Evolutionary conservation across 2,888 invertebrate genomes (phyloP).

Genomic region (Poecilus cupreus): DNA sequence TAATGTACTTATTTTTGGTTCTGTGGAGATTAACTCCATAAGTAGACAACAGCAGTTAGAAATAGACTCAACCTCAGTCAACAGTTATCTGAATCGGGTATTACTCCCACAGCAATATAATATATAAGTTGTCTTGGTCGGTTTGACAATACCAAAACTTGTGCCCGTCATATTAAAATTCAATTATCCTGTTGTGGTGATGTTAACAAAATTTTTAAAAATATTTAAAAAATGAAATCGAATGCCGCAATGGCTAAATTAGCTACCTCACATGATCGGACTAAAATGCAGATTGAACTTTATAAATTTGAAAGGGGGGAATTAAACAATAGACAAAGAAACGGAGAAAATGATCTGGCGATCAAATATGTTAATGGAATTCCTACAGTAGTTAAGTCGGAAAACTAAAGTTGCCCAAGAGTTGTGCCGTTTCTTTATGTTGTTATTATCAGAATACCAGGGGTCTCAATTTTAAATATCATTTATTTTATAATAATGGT

Average conservation of each 20-base stretch:
- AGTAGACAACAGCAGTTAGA: background rate
- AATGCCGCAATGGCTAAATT: background rate
- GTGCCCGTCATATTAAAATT: background rate
- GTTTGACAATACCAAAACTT: background rate
- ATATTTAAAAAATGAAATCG: background rate
- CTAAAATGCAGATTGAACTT: background rate
- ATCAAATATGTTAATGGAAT: background rate
- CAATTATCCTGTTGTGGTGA: background rate
- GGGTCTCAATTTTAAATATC: too few species aligned
- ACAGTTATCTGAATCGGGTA: background rate
- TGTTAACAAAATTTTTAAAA: background rate
- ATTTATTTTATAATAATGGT: too few species aligned
- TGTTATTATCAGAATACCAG: too few species aligned
- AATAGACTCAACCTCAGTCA: background rate
- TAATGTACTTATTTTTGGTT: background rate
- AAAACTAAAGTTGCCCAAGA: too few species aligned
- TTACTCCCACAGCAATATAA: background rate
- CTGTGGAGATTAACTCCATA: background rate
- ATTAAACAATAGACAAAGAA: background rate
- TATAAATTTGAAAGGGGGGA: background rate
- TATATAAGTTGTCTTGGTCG: background rate
- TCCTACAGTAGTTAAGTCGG: background rate
- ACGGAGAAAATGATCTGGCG: background rate
- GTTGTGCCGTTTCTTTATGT: background rate
- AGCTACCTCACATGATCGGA: background rate